phyloP scores from a whole-genome alignment of 53 echinoderm and acorn worm species.

The Zoroaster sp. region DNA sequence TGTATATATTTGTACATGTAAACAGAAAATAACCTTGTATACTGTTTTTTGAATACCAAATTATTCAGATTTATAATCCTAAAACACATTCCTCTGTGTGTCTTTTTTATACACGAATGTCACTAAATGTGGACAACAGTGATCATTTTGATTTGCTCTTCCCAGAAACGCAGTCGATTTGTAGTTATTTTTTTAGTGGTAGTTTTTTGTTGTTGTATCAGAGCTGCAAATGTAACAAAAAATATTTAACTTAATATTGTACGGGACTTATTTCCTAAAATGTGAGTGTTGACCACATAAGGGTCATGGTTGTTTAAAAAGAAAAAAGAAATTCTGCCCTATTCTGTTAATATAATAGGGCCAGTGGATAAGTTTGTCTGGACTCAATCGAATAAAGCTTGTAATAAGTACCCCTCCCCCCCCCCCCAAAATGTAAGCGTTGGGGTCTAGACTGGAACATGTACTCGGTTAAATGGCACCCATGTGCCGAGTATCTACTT shows the following conservation, averaged over 20 bases:
- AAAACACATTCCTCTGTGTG: slow-evolving; percentile 31
- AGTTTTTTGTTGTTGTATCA: background rate
- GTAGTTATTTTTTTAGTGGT: background rate
- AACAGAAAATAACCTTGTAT: slow-evolving; percentile 3
- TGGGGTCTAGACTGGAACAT: no score
- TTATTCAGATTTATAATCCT: slow-evolving; percentile 27
- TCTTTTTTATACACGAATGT: no score
- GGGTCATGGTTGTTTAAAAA: no score
- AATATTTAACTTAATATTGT: background rate
- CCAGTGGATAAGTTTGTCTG: no score
- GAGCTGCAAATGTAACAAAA: background rate
- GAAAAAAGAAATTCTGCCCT: no score
- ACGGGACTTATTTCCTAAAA: background rate
- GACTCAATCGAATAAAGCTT: no score
- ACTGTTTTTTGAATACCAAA: slow-evolving; percentile 9
- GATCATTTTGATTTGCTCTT: background rate
- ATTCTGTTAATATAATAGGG: no score
- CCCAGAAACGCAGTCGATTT: background rate
- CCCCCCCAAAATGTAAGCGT: no score
- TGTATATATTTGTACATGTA: slow-evolving; percentile 56
- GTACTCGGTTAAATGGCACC: no score
- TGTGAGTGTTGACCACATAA: background rate
- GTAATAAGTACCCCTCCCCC: no score
- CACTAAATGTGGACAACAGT: no score
- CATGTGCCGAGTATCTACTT: no score